Conservation (phyloP, 2,888 invertebrate genomes). For the Macaria liturata region DNA sequence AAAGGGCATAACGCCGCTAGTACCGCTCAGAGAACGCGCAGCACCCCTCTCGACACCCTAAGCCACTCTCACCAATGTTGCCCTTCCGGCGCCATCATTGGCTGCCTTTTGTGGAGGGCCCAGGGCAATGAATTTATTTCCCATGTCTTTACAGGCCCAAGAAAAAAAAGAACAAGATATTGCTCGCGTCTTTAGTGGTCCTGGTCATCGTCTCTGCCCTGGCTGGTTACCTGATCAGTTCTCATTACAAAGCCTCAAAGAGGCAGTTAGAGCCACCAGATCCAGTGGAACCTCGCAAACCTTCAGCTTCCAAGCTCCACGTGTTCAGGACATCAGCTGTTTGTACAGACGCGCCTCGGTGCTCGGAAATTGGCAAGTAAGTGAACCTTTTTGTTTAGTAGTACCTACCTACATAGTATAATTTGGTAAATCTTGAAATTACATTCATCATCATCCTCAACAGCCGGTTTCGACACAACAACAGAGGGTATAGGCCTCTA, state of each 20-base stretch:
- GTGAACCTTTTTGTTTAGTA: constrained; percentile 31
- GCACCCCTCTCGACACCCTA: no score
- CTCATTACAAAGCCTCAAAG: constrained; percentile 46
- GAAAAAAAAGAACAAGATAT: constrained; percentile 57
- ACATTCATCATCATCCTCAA: no score
- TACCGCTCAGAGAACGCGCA: no score
- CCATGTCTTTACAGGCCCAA: constrained; percentile 55
- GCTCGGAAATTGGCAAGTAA: constrained; percentile 91
- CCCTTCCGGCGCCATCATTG: no score
- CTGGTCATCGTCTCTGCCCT: constrained; percentile 62
- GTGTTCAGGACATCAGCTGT: constrained; percentile 88
- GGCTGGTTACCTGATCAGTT: constrained; percentile 60
- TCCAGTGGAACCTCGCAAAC: constrained; percentile 84
- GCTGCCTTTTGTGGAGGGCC: no score
- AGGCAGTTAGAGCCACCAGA: constrained; percentile 82
- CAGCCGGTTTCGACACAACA: no score
- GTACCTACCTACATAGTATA: no score
- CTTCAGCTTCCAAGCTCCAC: constrained; percentile 87
- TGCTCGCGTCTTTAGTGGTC: constrained; percentile 50
- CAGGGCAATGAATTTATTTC: no score
- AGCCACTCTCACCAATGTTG: no score
- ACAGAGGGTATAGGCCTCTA: no score
- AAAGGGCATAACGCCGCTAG: no score
- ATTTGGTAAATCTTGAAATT: no score
- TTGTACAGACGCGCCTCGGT: constrained; percentile 89